These are phyloP conservation scores for Anthophora plumipes DNA, from an alignment of 2,888 invertebrate genomes.

Conservation along the genomic window DNA sequence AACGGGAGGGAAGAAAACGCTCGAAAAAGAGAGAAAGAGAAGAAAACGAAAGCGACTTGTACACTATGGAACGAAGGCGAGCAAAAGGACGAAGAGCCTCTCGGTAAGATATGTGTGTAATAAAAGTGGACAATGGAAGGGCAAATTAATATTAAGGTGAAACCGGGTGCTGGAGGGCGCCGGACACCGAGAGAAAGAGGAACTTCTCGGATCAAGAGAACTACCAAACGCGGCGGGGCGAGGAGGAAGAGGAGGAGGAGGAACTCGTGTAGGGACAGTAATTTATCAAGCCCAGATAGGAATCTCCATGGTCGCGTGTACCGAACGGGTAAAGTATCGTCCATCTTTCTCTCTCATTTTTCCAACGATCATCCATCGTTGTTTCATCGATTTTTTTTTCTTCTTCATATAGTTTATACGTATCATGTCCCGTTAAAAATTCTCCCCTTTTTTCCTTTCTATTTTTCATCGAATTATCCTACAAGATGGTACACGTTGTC, in stretches of 20 bases:
- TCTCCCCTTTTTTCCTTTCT: no score
- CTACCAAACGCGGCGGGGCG: slow-evolving; percentile 29
- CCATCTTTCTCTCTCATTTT: slow-evolving; percentile 61
- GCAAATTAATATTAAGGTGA: slow-evolving; percentile 83
- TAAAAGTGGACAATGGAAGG: slow-evolving; percentile 82
- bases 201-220: slow-evolving; percentile 53
- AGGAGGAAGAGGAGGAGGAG: no score
- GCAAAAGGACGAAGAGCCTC: slow-evolving; percentile 76
- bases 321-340: slow-evolving; percentile 80
- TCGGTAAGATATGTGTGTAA: slow-evolving; percentile 81
- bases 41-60: no score
- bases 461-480: neutral
- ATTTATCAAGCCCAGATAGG: slow-evolving; percentile 83
- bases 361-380: neutral
- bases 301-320: slow-evolving; percentile 83
- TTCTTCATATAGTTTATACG: neutral
- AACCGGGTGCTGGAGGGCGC: slow-evolving; percentile 63
- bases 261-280: slow-evolving; percentile 79
- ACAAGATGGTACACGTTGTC: neutral
- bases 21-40: no score
- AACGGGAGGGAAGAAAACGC: no score
- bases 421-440: neutral
- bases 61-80: no score
- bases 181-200: slow-evolving; percentile 46
- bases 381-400: slow-evolving; percentile 9